A percentile compares a stretch with the other conserved stretches of the same genome.
Conservation (phyloP, 35 echinoderm and acorn worm species). For the Apostichopus parvimensis region DNA sequence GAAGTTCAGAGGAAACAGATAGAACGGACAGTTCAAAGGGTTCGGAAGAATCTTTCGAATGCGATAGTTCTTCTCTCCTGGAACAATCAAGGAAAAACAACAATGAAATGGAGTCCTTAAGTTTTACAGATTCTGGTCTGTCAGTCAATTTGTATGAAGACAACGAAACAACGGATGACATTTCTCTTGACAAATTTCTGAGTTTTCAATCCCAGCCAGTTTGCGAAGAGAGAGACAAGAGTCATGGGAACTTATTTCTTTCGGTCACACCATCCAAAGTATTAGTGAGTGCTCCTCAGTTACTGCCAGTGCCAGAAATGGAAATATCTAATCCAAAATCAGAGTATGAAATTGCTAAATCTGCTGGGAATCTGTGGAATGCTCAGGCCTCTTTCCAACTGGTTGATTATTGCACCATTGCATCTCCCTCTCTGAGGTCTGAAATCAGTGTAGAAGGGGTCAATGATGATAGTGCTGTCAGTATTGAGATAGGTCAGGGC, state of each 20-base stretch:
- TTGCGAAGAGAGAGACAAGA: neutral
- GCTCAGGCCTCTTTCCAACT: neutral
- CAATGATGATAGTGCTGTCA: neutral
- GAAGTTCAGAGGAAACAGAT: no score
- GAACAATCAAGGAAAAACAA: neutral
- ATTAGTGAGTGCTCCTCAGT: neutral
- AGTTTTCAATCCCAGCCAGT: neutral
- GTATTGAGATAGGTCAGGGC: neutral
- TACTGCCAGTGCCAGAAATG: neutral
- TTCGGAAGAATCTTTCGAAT: neutral
- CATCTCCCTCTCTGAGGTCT: neutral
- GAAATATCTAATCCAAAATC: neutral
- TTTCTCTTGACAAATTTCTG: neutral
- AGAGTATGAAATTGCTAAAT: slow-evolving; percentile 20
- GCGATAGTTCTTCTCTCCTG: neutral
- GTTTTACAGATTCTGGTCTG: neutral
- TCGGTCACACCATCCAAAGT: slow-evolving; percentile 6
- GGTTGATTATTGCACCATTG: neutral
- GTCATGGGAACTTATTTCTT: neutral
- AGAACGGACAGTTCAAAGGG: no score
- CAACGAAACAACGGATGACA: neutral
- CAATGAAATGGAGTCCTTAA: neutral
- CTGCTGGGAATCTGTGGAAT: slow-evolving; percentile 12
- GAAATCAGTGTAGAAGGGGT: no score
- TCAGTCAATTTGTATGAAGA: neutral